Evolutionary conservation across 2,888 invertebrate species (phyloP), one percentile per base, ranked within the genome.

Genomic region (Amphipyra tragopoginis): DNA sequence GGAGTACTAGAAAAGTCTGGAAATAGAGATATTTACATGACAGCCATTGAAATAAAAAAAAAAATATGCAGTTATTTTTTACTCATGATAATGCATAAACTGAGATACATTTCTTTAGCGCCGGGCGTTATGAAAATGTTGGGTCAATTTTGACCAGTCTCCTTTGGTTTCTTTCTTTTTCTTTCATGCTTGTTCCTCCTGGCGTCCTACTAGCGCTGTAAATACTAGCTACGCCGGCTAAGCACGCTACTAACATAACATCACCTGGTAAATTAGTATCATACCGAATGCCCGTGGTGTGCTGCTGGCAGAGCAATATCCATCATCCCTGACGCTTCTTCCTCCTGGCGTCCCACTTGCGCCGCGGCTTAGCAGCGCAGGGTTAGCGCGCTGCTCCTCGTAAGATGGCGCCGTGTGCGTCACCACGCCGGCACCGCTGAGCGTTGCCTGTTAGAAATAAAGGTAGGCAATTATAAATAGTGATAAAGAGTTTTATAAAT

Each of bases 271-370:
- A 7, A 7, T 38, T 4, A 11, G 29, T 13, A 11, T 36, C 34
- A 68, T 84, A 96, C 96, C 96, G 65, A 96, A 95, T 15, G 96
- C 96, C 63, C 96, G 92, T 0, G 96, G 96, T 5, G 96, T 96
- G 84, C 96, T 96, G 78, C 96, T 96, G 13, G 96, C 96, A 0
- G 96, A 96, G 66, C 96, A 96, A 82, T 96, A 96, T 0, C 96
- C 96, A 76, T 96, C 96, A 74, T 96, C 96, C 1, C 96, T 85
- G 0, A 91, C 93, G 67, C 93, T 94, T 56, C 93, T 86, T 0
- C 93, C 92, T 0, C 93, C 94, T 0, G 94, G 94, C 0, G 93
- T 94, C 5, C 93, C 90, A 33, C 85, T 83, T 1, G 87, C 84
- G 1, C 89, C 90, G 0, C 93, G 88, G 58, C 85, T 88, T 13